Evolutionary conservation across 2,113 vertebrate species (phyloP), one percentile per base, ranked within the genome.

Genomic region (Periophthalmodon schlosseri): DNA sequence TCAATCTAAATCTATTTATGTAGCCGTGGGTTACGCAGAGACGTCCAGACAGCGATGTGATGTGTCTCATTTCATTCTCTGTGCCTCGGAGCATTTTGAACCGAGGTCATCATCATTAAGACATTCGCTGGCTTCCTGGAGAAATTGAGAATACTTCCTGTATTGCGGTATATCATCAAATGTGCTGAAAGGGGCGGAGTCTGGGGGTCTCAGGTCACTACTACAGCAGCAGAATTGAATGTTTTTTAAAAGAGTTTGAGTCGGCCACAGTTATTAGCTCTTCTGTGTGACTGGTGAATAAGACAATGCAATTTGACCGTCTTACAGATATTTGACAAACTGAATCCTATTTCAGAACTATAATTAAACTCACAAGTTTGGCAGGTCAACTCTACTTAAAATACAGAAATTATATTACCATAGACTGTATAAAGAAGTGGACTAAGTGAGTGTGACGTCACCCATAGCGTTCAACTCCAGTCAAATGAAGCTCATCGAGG

Each of bases 21-120:
- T 75, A 78, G 77, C 57, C 13, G 28, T 28, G 28, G 5, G 68
- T 16, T 15, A 65, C 58, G 54, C 56, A 34, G 52, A 83, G 74
- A 70, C 57, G 20, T 24, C 77, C 68, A 50, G 73, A 80, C 73
- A 77, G 69, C 71, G 75, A 84, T 83, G 77, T 68, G 79, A 77
- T 78, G 69, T 60, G 73, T 78, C 69, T 83, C 73, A 82, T 84
- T 86, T 79, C 79, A 84, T 73, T 82, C 56, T 69, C 68, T 78
- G 85, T 81, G 83, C 44, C 76, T 82, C 80, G 77, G 69, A 77
- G 73, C 52, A 67, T 77, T 85, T 73, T 70, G 65, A 82, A 83
- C 70, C 80, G 88, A 88, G 85, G 87, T 83, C 73, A 52, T 64
- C n/a, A 5, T 78, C 65, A 67, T 76, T 68, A 73, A 36, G 47